Evolutionary conservation across 2,797 vertebrate species (phyloP).

Genomic region (Chelmon rostratus): DNA sequence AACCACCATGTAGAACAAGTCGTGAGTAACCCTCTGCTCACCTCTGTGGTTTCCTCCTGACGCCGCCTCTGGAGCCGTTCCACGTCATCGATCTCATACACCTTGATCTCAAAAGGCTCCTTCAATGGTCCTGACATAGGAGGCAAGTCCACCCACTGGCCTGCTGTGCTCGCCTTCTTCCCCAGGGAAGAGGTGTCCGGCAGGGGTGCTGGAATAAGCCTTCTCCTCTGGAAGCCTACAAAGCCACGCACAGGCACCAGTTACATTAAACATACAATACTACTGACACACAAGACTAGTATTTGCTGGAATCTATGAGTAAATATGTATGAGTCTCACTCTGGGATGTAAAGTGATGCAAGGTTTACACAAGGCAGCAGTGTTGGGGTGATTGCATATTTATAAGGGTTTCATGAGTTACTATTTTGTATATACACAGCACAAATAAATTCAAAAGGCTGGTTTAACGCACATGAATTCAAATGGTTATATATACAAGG

Average conservation of each 20-base stretch:
- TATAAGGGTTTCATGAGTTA: constrained; percentile 59
- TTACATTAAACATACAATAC: constrained; percentile 26
- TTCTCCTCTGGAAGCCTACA: constrained; percentile 92
- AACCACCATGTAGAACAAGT: constrained; percentile 43
- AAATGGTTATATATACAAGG: constrained; percentile 40
- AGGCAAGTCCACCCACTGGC: constrained; percentile 97
- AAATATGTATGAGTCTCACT: constrained; percentile 71
- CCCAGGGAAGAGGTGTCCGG: constrained; percentile 92
- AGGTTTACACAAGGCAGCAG: constrained; percentile 48
- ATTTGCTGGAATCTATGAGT: constrained; percentile 58
- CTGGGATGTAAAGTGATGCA: constrained; percentile 62
- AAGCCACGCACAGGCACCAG: constrained; percentile 45
- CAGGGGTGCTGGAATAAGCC: constrained; percentile 94
- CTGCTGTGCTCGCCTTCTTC: constrained; percentile 91
- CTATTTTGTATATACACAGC: constrained; percentile 44
- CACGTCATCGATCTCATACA: constrained; percentile 99
- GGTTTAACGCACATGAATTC: constrained; percentile 53
- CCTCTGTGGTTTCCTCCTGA: constrained; percentile 88
- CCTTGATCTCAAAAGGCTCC: constrained; percentile 99
- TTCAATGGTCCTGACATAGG: constrained; percentile 93
- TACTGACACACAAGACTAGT: constrained; percentile 41
- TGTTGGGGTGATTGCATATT: constrained; percentile 70
- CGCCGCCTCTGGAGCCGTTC: constrained; percentile 93
- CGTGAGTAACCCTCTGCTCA: constrained; percentile 66
- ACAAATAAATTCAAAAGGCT: constrained; percentile 51